Percentiles rank a stretch among this genome's conserved stretches.
Conservation (phyloP, 2,113 vertebrate species). For the Phodopus roborovskii region DNA sequence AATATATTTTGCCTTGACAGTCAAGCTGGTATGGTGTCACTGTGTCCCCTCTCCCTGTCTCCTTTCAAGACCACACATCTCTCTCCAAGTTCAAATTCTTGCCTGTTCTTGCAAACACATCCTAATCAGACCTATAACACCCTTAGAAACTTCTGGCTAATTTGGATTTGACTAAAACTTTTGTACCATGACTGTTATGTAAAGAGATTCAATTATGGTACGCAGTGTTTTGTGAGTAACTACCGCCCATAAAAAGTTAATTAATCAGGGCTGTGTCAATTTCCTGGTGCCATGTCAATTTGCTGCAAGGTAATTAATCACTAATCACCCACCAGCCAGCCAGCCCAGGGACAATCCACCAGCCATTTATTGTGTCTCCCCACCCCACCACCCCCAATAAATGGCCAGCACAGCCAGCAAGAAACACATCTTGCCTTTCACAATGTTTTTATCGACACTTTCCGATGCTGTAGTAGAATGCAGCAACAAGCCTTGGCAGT, state of each 20-base stretch:
- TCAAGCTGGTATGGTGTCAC: not conserved
- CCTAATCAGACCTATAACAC: conserved; percentile 63
- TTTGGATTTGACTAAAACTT: conserved; percentile 85
- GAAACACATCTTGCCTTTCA: conserved; percentile 89
- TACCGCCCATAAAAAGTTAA: conserved; percentile 90
- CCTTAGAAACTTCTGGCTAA: conserved; percentile 81
- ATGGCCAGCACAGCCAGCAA: conserved; percentile 84
- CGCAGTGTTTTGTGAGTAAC: conserved; percentile 88
- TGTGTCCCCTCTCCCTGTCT: not conserved
- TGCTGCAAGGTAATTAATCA: conserved; percentile 93
- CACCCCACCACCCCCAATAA: conserved; percentile 82
- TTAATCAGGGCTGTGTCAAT: conserved; percentile 93
- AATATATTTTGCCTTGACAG: not conserved
- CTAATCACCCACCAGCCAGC: conserved; percentile 89
- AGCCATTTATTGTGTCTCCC: conserved; percentile 86
- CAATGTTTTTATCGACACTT: conserved; percentile 90
- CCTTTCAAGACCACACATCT: not conserved
- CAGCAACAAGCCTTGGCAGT: conserved; percentile 89
- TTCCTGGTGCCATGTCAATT: conserved; percentile 91
- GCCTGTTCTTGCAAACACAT: not conserved
- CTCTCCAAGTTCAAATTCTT: conserved; percentile 29
- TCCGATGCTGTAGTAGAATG: conserved; percentile 88
- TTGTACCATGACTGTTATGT: conserved; percentile 82
- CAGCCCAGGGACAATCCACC: conserved; percentile 86
- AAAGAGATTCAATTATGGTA: conserved; percentile 89